These are phyloP conservation scores for Theonella swinhoei DNA, from an alignment of 37 sponge, comb jelly and placozoan genomes.

Conservation along the genomic window DNA sequence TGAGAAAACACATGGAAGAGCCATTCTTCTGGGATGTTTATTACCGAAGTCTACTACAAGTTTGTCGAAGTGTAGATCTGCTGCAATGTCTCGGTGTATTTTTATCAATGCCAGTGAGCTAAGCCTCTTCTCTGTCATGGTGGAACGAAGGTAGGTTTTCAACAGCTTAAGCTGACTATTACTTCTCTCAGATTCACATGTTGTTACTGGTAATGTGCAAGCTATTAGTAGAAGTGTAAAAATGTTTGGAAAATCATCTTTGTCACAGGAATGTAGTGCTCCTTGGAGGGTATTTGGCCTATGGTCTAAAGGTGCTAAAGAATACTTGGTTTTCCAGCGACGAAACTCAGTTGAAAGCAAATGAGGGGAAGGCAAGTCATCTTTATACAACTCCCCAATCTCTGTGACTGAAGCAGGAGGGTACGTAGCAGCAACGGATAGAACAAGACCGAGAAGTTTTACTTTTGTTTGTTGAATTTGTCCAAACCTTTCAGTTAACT, in stretches of 20 bases:
- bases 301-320: neutral
- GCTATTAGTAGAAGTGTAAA: slow-evolving; percentile 4
- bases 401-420: slow-evolving; percentile 3
- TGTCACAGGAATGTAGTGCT: neutral
- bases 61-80: too few species aligned
- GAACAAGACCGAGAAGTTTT: slow-evolving; percentile 18
- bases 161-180: neutral
- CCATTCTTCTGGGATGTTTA: too few species aligned
- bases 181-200: too few species aligned
- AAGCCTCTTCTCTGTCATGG: neutral
- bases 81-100: too few species aligned
- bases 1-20: too few species aligned
- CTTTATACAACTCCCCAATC: neutral
- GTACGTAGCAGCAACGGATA: slow-evolving; percentile 16
- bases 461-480: slow-evolving; percentile 9
- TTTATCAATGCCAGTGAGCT: too few species aligned
- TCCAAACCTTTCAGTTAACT: slow-evolving; percentile 12
- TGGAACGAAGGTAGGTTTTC: slow-evolving; percentile 4
- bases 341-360: slow-evolving; percentile 11
- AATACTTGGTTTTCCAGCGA: neutral
- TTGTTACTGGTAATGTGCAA: slow-evolving; percentile 10
- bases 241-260: neutral
- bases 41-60: too few species aligned
- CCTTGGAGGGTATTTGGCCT: neutral
- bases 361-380: slow-evolving; percentile 8